Evolutionary conservation across 2,888 invertebrate genomes (phyloP).

Genomic region (Andrena hattorfiana): DNA sequence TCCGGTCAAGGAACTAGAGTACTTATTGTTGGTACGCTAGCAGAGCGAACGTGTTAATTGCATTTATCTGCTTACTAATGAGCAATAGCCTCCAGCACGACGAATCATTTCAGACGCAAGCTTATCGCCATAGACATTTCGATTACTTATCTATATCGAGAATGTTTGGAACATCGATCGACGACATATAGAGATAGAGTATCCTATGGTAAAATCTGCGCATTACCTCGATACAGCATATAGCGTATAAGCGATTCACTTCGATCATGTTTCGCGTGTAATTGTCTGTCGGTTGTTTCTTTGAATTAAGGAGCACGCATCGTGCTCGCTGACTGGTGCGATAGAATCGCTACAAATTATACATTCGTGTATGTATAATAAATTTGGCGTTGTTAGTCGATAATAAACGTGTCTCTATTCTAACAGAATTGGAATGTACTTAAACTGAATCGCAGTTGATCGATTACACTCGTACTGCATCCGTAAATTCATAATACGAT

Average conservation of each 20-base stretch:
- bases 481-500: background rate
- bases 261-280: slow-evolving; percentile 35
- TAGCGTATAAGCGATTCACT: slow-evolving; percentile 30
- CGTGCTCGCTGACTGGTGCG: slow-evolving; percentile 49
- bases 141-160: slow-evolving; percentile 12
- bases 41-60: background rate
- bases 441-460: slow-evolving; percentile 13
- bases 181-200: background rate
- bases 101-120: slow-evolving; percentile 15
- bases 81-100: slow-evolving; percentile 41
- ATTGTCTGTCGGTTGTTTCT: slow-evolving; percentile 10
- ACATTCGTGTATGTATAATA: slow-evolving; percentile 2
- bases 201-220: slow-evolving; percentile 18
- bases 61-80: slow-evolving; percentile 16
- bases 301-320: slow-evolving; percentile 33
- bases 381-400: slow-evolving; percentile 2
- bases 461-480: background rate
- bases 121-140: slow-evolving; percentile 14
- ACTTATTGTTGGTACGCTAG: background rate
- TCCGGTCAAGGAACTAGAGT: background rate
- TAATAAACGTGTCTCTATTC: background rate
- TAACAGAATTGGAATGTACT: slow-evolving; percentile 48
- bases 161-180: slow-evolving; percentile 34
- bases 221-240: slow-evolving; percentile 19
- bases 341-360: slow-evolving; percentile 24